Conservation (phyloP, 2,113 vertebrate genomes). For the Gobius niger region DNA sequence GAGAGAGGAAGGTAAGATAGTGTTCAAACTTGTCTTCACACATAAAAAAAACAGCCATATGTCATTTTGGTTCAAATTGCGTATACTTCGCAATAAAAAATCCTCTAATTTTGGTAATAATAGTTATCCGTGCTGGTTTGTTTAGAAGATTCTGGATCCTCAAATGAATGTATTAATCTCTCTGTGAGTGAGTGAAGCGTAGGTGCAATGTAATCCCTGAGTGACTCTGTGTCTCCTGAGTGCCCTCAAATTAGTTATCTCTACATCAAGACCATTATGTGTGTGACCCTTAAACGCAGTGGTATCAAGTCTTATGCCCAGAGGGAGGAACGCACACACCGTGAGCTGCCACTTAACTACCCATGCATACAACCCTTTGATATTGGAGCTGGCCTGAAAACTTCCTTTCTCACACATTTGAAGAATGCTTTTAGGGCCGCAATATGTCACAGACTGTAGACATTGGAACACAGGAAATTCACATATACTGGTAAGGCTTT, state of each 20-base stretch:
- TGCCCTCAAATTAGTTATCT: constrained; percentile 50
- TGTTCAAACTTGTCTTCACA: neutral
- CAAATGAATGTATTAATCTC: neutral
- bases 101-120: too few relatives aligned
- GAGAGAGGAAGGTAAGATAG: constrained; percentile 43
- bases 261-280: constrained; percentile 41
- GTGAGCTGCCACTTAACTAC: constrained; percentile 20
- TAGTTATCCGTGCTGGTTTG: too few relatives aligned
- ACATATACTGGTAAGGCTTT: neutral
- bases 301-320: constrained; percentile 26
- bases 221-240: constrained; percentile 26
- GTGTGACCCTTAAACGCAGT: constrained; percentile 25
- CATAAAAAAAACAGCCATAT: neutral
- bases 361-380: constrained; percentile 48
- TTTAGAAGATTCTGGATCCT: too few relatives aligned
- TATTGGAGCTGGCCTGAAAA: constrained; percentile 42
- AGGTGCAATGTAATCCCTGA: constrained; percentile 11
- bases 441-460: constrained; percentile 66
- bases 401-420: constrained; percentile 31
- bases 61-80: too few relatives aligned
- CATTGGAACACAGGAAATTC: neutral
- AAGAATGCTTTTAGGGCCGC: constrained; percentile 1
- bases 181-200: constrained; percentile 5
- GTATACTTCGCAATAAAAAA: too few relatives aligned
- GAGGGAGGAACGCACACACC: constrained; percentile 50